Percentiles rank a stretch among this genome's conserved stretches.
Conservation (phyloP, 2,113 vertebrate genomes). For the Neolamprologus fasciatus region DNA sequence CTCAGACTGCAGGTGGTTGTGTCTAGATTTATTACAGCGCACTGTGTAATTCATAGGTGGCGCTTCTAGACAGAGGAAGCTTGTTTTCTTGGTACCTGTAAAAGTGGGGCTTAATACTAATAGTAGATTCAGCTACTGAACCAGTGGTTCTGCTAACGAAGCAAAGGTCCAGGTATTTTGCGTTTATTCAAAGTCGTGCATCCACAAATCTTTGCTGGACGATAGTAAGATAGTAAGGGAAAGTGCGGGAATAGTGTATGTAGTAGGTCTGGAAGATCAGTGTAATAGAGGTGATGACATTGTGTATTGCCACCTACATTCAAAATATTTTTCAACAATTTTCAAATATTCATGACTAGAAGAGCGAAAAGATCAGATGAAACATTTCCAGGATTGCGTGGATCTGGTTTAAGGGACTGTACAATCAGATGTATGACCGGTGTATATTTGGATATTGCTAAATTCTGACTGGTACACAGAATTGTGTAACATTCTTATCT, state of each 20-base stretch:
- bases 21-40: conserved; percentile 31
- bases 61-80: background rate
- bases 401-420: background rate
- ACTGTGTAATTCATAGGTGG: conserved; percentile 15
- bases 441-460: background rate
- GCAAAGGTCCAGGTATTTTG: background rate
- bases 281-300: background rate
- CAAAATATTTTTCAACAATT: background rate
- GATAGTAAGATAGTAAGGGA: background rate
- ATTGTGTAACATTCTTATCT: background rate
- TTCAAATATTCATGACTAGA: background rate
- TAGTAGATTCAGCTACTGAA: background rate
- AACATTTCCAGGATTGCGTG: background rate
- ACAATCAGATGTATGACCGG: background rate
- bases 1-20: conserved; percentile 12
- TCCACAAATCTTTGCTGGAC: background rate
- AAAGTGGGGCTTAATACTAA: background rate
- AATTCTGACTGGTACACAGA: background rate
- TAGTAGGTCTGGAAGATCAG: background rate
- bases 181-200: background rate
- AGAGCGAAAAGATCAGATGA: background rate
- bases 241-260: background rate
- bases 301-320: background rate
- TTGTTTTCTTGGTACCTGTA: background rate
- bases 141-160: background rate